Evolutionary conservation across 2,888 invertebrate species (phyloP), one percentile per base, ranked within the genome.

Genomic region (Nomada fucata): DNA sequence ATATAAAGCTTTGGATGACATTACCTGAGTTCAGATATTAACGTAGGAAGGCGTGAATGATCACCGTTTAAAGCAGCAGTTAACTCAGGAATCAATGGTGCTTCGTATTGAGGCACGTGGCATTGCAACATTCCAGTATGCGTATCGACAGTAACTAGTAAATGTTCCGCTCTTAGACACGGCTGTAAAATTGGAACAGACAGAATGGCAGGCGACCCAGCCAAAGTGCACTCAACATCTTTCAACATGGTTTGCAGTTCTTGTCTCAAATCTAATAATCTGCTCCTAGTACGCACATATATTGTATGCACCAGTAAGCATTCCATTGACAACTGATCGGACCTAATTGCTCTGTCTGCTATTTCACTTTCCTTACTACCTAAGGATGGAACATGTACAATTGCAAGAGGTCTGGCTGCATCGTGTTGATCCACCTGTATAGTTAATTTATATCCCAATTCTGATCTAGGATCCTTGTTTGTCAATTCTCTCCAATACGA

Each of bases 271-370:
- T 98, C 98, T 55, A 95, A 95, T 18, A 98, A 95, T 60, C 98
- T 95, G 85, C 97, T 97, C 72, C 97, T 96, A 0, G 98, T 98
- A 87, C 99, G 95, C 75, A 98, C 97, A 92, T 99, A 98, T 88
- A 99, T 98, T 0, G 99, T 99, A 92, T 98, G 98, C 9, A 99
- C 98, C 53, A 99, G 95, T 71, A 99, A 95, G 53, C 98, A 96
- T 94, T 99, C 99, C 96, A 99, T 97, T 7, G 98, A 98, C n/a
- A 99, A 95, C 90, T 97, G 96, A 94, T 98, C 98, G 36, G 98
- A 97, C 88, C 97, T 96, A 59, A 98, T 96, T 18, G 98, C 97
- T 85, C 96, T 94, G 90, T 97, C 96, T 0, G 96, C 96, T 71
- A 96, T 96, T 93, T 97, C 96, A 73, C 94, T 94, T 90, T 96